These are phyloP conservation scores for Cavia porcellus DNA, from an alignment of 2,113 vertebrate genomes.

Conservation along the genomic window DNA sequence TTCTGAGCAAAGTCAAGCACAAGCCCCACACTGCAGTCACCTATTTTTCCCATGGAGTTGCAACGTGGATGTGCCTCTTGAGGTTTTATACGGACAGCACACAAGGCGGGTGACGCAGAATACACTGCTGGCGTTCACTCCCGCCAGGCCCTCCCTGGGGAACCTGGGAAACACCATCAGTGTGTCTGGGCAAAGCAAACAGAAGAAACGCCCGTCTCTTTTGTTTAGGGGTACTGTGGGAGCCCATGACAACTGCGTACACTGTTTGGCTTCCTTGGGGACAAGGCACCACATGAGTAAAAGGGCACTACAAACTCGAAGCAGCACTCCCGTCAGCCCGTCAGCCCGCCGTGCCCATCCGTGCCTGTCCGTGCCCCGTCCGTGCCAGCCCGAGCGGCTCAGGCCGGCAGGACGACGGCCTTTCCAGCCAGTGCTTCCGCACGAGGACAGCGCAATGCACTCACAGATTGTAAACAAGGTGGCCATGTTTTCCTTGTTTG, in stretches of 20 bases:
- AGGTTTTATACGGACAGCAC: background rate
- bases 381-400: background rate
- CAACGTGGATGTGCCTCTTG: background rate
- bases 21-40: background rate
- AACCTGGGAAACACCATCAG: background rate
- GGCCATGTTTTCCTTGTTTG: slow-evolving; percentile 97
- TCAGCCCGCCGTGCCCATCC: too few relatives aligned
- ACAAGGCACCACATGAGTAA: background rate
- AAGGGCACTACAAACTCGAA: slow-evolving; percentile 15
- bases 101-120: background rate
- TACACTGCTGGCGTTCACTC: background rate
- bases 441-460: slow-evolving; percentile 81
- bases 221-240: background rate
- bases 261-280: background rate
- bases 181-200: background rate
- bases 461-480: slow-evolving; percentile 97
- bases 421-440: slow-evolving; percentile 48
- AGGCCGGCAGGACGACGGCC: background rate
- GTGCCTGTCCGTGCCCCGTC: background rate
- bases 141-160: background rate
- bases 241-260: background rate
- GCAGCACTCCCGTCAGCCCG: slow-evolving; percentile 14
- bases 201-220: slow-evolving; percentile 43
- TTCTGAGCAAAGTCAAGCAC: background rate
- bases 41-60: background rate